Conservation (phyloP, 2,888 invertebrate genomes). For the Lepidocyrtinus sp. region DNA sequence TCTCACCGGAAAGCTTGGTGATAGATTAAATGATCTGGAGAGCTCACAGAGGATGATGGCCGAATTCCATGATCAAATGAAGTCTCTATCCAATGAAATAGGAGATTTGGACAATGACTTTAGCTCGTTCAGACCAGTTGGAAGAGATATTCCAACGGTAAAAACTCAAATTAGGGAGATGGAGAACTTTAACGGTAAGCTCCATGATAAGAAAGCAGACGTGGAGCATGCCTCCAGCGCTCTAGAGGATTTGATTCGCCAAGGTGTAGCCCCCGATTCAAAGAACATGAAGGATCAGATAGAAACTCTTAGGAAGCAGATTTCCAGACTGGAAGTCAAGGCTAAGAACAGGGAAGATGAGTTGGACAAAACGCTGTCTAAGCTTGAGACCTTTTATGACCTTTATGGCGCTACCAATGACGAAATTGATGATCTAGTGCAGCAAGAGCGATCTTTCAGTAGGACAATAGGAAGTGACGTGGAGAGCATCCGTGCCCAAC, state of each 20-base stretch:
- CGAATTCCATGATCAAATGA: conserved; percentile 90
- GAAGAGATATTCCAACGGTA: conserved; percentile 88
- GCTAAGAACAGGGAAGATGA: conserved; percentile 85
- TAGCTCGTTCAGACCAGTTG: conserved; percentile 88
- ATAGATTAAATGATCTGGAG: conserved; percentile 84
- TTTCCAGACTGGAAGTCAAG: conserved; percentile 85
- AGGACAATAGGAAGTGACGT: conserved; percentile 90
- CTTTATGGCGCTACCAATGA: conserved; percentile 82
- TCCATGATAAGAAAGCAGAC: conserved; percentile 72
- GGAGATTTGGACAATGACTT: conserved; percentile 86
- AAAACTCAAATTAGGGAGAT: conserved; percentile 88
- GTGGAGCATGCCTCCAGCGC: conserved; percentile 79
- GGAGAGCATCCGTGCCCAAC: conserved; percentile 90
- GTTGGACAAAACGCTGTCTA: conserved; percentile 82
- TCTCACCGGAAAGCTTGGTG: conserved; percentile 80
- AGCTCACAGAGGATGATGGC: conserved; percentile 89
- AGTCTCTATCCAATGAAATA: conserved; percentile 83
- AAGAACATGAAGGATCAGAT: conserved; percentile 84
- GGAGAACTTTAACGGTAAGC: conserved; percentile 72
- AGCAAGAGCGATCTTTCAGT: conserved; percentile 62
- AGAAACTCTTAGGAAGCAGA: conserved; percentile 83
- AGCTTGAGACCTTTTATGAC: conserved; percentile 88
- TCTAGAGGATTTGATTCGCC: conserved; percentile 85
- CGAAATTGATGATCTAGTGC: conserved; percentile 79
- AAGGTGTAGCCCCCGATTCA: conserved; percentile 88